A percentile compares a stretch with the other conserved stretches of the same genome.
Conservation (phyloP, 2,113 vertebrate genomes). For the mouse (Mus musculus) region GRCm39 chr3:37796001-37796500, state of each 20-base stretch:
- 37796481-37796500: neutral
- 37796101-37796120: neutral
- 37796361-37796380: accelerated
- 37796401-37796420: neutral
- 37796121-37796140: neutral
- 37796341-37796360: neutral
- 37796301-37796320: neutral
- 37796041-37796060: neutral
- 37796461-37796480: neutral
- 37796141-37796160: neutral
- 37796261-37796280: neutral
- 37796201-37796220: neutral
- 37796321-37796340: neutral
- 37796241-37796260: neutral
- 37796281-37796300: neutral
- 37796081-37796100: neutral
- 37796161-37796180: neutral
- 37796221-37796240: neutral
- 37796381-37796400: neutral
- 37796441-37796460: neutral
- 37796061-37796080: neutral
- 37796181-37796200: neutral
- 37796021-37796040: neutral
- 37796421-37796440: neutral
- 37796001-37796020: neutral